Evolutionary conservation across 1,140 invertebrate genomes (phyloP), one percentile per base, ranked within the genome.

Genomic region (Reticulitermes speratus): DNA sequence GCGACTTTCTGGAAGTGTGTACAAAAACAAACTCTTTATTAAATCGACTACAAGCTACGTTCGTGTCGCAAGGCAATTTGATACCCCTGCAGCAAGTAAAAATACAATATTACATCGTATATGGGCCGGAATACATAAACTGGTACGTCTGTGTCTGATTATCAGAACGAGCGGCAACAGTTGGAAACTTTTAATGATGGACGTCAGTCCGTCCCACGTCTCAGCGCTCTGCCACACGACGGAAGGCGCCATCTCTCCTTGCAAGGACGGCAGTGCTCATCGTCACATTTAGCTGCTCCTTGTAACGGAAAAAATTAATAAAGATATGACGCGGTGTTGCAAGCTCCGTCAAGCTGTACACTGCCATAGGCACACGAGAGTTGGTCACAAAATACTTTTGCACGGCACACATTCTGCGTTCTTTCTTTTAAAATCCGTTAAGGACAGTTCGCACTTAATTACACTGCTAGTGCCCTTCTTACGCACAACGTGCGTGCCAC

Each of bases 231-330:
- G 0, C 0, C 65, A 30, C 65, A 75, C 65, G 16, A 2, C 11
- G n/a, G 2, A 9, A 9, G 2, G 45, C 19, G 19, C 52, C 52
- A 1, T 55, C 52, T 55, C 52, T 55, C 16, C 52, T n/a, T 7
- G 1, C 21, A 65, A n/a, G 59, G 25, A 25, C 12, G 16, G 59
- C 14, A 65, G 7, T 25, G 19, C 59, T 65, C 59, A 25, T 75
- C 65, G 3, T 75, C 65, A 30, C 9, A 6, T 30, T 30, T 30
- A 30, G n/a, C n/a, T 75, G 65, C 65, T 75, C n/a, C n/a, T 75
- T 75, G 65, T 75, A 30, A 75, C 65, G 65, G 65, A 75, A 75
- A 75, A 75, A 75, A 75, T 75, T 75, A 75, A 75, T 75, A 75
- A 75, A 75, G 25, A 30, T 8, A 75, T 30, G 11, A 6, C 30